phyloP scores from a whole-genome alignment of 2,797 vertebrate species.

The Hemibagrus guttatus region DNA sequence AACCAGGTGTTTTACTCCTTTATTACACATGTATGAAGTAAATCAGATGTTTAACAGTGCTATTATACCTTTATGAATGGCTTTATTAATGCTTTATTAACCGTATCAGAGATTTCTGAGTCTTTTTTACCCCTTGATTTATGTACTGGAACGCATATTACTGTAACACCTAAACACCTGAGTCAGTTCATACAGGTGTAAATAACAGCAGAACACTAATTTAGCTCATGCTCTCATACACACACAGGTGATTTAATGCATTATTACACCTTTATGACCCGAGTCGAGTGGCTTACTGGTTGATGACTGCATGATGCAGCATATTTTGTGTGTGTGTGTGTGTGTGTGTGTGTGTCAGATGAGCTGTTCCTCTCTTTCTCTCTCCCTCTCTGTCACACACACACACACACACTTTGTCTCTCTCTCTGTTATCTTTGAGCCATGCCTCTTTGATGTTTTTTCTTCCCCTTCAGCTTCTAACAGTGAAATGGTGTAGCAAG shows the following conservation, averaged over 20 bases:
- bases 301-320: not conserved
- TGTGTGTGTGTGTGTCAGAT: conserved; percentile 9
- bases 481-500: conserved; percentile 54
- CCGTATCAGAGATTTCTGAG: not conserved
- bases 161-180: not conserved
- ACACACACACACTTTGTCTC: no score
- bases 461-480: conserved; percentile 58
- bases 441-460: conserved; percentile 61
- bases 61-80: not conserved
- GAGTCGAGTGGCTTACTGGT: not conserved
- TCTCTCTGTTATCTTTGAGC: conserved; percentile 59
- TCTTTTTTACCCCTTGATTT: not conserved
- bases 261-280: not conserved
- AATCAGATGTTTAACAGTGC: not conserved
- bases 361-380: no score
- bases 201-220: not conserved
- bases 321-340: not conserved
- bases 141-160: not conserved
- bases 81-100: not conserved
- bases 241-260: not conserved
- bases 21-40: not conserved
- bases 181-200: not conserved
- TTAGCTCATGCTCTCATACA: not conserved
- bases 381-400: no score
- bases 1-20: not conserved